Evolutionary conservation across 2,797 vertebrate genomes (phyloP).

Genomic region (Gambelia wislizenii): DNA sequence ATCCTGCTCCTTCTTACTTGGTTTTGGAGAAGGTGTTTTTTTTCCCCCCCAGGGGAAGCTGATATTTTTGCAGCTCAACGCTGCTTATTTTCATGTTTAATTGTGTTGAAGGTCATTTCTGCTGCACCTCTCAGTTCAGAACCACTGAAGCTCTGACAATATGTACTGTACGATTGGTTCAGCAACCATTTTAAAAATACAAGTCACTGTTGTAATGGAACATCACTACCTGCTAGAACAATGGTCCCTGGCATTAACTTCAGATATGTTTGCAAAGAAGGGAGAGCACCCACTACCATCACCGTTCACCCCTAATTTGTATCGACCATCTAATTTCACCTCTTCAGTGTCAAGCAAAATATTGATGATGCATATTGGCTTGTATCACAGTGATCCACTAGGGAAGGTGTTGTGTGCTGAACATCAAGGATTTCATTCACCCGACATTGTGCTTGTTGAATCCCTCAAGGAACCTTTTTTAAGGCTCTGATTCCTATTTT

Average conservation of each 20-base stretch:
- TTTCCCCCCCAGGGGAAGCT: slow-evolving; percentile 37
- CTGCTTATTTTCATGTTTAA: slow-evolving; percentile 25
- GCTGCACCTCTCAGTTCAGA: slow-evolving; percentile 33
- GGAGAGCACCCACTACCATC: slow-evolving; percentile 45
- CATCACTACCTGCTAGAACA: slow-evolving; percentile 33
- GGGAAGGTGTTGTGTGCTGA: slow-evolving; percentile 71
- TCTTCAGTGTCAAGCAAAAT: slow-evolving; percentile 70
- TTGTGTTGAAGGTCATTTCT: slow-evolving; percentile 11
- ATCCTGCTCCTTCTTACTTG: neutral
- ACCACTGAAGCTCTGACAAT: neutral
- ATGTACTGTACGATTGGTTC: slow-evolving; percentile 20
- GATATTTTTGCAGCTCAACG: slow-evolving; percentile 37
- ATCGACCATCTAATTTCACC: slow-evolving; percentile 45
- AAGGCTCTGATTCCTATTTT: slow-evolving; percentile 68
- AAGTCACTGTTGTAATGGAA: slow-evolving; percentile 27
- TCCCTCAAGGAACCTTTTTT: slow-evolving; percentile 53
- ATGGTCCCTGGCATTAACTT: slow-evolving; percentile 52
- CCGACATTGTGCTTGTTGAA: slow-evolving; percentile 63
- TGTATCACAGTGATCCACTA: slow-evolving; percentile 77
- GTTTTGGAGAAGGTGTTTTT: neutral
- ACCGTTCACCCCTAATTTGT: slow-evolving; percentile 57
- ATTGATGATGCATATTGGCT: slow-evolving; percentile 69
- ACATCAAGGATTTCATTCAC: slow-evolving; percentile 63
- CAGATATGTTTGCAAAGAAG: slow-evolving; percentile 60
- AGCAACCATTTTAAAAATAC: slow-evolving; percentile 8